Evolutionary conservation across 2,113 vertebrate genomes (phyloP), one percentile per base, ranked within the genome.

Genomic region (Orientallactaga bullata): DNA sequence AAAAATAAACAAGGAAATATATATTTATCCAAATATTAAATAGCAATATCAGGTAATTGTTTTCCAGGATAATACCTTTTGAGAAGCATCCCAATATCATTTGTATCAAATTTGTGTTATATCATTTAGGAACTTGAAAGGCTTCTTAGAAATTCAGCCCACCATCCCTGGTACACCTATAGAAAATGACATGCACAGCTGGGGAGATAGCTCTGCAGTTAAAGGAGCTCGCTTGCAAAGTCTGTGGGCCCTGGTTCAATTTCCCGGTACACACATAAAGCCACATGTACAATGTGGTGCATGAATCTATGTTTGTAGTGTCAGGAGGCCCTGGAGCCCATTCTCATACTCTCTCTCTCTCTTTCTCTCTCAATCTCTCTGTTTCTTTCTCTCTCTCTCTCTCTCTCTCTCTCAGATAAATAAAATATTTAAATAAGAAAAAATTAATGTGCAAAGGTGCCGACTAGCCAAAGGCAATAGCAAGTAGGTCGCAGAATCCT

Each of bases 121-220:
- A 76, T 20, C n/a, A 58, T 65, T 93, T 90, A 79, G 42, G 23
- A 77, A 94, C 58, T 73, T 89, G 24, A 79, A 83, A 76, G 7
- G 8, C 18, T 10, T 51, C n/a, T 92, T 74, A 78, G 66, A 90
- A 55, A 76, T 37, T 79, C 80, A 85, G 78, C 39, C 73, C 28
- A 55, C 7, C 17, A 68, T 9, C 18, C 1, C 47, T n/a, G 35
- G 8, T 74, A 30, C 55, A 11, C 58, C 65, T 85, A 23, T 72
- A 69, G 58, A 92, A 83, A 92, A 58, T 51, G 71, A 72, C 24
- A 58, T 15, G 23, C 11, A 55, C 5, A 11, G 55, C 55, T 55
- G 55, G 55, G 55, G 55, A 55, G 55, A 55, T 55, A 16, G 55
- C 55, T 55, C 55, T 8, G 55, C 55, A 55, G 55, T 13, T 55